Percentiles rank a stretch among this genome's conserved stretches.
phyloP scores from a whole-genome alignment of 2,888 invertebrate species.

The Xestia sexstrigata region DNA sequence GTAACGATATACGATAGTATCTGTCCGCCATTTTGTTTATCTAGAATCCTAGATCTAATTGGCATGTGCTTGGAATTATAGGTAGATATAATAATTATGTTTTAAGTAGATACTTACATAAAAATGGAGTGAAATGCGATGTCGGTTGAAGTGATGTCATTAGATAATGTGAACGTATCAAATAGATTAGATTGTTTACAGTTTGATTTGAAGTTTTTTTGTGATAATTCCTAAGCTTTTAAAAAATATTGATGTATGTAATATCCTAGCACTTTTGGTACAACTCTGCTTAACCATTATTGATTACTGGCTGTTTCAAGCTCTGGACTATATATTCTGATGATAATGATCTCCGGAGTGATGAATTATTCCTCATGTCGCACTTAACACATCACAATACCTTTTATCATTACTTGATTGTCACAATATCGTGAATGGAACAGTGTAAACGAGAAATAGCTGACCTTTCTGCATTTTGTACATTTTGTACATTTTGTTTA shows the following conservation, averaged over 20 bases:
- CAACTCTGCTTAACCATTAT: too few relatives aligned
- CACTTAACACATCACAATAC: too few relatives aligned
- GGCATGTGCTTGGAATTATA: conserved; percentile 22
- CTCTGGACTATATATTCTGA: too few relatives aligned
- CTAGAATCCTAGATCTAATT: conserved; percentile 49
- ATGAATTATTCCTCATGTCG: too few relatives aligned
- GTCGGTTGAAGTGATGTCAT: conserved; percentile 16
- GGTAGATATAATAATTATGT: not conserved
- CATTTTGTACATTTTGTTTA: too few relatives aligned
- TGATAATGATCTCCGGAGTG: too few relatives aligned
- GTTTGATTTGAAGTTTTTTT: conserved; percentile 9
- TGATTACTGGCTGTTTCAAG: too few relatives aligned
- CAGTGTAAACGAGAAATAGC: too few relatives aligned
- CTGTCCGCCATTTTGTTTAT: conserved; percentile 39
- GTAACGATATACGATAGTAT: conserved; percentile 38
- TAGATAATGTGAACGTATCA: conserved; percentile 17
- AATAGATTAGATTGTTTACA: conserved; percentile 17
- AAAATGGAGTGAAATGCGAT: conserved; percentile 12
- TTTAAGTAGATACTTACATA: conserved; percentile 25
- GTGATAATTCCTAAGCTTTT: not conserved
- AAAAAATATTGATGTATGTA: not conserved
- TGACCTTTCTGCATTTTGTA: too few relatives aligned
- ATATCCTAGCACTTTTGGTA: not conserved
- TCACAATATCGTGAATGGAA: too few relatives aligned
- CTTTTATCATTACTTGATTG: too few relatives aligned